These are phyloP conservation scores for Hetaerina americana DNA, from an alignment of 1,140 invertebrate species.

Conservation along the genomic window DNA sequence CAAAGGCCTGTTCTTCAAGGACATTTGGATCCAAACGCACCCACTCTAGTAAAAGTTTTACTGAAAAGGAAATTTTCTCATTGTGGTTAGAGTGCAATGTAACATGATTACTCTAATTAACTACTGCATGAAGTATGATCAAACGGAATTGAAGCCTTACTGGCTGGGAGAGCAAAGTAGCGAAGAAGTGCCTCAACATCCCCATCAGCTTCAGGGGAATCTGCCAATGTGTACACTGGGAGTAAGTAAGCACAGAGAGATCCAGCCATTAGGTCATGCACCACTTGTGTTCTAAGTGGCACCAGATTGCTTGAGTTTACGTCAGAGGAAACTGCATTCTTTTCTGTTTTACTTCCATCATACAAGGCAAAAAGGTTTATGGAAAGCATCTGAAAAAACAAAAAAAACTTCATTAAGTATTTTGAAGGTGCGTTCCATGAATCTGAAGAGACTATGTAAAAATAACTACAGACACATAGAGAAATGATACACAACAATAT, in stretches of 20 bases:
- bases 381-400: slow-evolving; percentile 48
- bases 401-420: slow-evolving; percentile 6
- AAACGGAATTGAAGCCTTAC: slow-evolving; percentile 34
- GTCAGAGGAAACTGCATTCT: too few relatives aligned
- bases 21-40: slow-evolving; percentile 41
- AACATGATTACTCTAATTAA: too few relatives aligned
- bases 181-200: slow-evolving; percentile 43
- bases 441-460: neutral
- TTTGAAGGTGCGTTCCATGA: neutral
- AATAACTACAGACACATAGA: too few relatives aligned
- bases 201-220: slow-evolving; percentile 20
- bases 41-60: slow-evolving; percentile 65
- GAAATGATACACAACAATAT: too few relatives aligned
- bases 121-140: too few relatives aligned
- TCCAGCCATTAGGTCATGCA: slow-evolving; percentile 46
- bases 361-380: slow-evolving; percentile 61
- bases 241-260: slow-evolving; percentile 56
- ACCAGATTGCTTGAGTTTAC: too few relatives aligned
- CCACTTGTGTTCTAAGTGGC: slow-evolving; percentile 23
- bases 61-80: slow-evolving; percentile 28
- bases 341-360: slow-evolving; percentile 32
- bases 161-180: slow-evolving; percentile 54
- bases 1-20: slow-evolving; percentile 43
- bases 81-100: too few relatives aligned
- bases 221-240: slow-evolving; percentile 49